These are phyloP conservation scores for Megaptera novaeangliae DNA, from an alignment of 2,113 vertebrate species.

Conservation along the genomic window DNA sequence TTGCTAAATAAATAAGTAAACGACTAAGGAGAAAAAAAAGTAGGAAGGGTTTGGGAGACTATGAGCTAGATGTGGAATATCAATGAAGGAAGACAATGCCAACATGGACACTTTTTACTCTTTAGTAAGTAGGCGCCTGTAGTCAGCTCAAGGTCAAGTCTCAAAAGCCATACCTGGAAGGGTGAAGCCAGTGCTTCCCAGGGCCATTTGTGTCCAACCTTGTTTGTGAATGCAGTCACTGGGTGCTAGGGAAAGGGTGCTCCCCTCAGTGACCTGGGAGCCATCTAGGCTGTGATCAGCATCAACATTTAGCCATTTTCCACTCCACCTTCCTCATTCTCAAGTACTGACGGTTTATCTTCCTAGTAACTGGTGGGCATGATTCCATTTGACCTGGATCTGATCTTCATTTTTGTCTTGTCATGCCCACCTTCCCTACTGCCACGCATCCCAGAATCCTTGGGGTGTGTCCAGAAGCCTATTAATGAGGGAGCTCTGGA, in stretches of 20 bases:
- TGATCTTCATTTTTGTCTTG: background rate
- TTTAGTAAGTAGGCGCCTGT: fast-evolving
- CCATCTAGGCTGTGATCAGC: background rate
- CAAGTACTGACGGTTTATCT: background rate
- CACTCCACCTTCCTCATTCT: background rate
- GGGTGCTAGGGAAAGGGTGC: background rate
- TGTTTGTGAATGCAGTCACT: background rate
- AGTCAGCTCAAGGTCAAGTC: background rate
- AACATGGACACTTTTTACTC: background rate
- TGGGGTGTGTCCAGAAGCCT: background rate
- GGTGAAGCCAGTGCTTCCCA: background rate
- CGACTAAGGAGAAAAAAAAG: background rate
- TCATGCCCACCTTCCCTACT: background rate
- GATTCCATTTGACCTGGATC: background rate
- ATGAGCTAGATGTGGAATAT: background rate
- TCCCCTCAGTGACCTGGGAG: background rate
- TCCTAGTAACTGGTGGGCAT: background rate
- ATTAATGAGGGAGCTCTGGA: background rate
- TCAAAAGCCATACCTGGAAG: background rate
- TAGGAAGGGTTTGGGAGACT: background rate
- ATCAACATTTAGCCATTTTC: background rate
- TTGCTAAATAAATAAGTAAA: background rate
- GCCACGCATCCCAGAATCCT: background rate
- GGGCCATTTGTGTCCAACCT: background rate
- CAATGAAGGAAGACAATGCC: background rate